Evolutionary conservation across 2,797 vertebrate species (phyloP).

Genomic region (Podarcis lilfordi): DNA sequence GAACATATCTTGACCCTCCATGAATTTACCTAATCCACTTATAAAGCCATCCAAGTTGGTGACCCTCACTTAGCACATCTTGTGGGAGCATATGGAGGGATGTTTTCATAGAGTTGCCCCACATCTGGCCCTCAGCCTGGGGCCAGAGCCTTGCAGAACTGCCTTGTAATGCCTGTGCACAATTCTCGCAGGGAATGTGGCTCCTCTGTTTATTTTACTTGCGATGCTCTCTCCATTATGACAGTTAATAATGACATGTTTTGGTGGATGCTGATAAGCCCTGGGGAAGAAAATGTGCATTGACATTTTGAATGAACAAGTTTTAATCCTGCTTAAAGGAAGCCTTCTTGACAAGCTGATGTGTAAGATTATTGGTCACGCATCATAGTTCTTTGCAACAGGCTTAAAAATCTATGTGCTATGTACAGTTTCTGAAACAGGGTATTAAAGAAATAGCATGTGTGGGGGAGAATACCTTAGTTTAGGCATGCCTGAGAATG

Average conservation of each 20-base stretch:
- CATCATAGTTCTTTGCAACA: slow-evolving; percentile 1
- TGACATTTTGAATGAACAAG: slow-evolving; percentile 45
- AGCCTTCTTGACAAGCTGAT: slow-evolving; percentile 34
- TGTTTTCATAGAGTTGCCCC: too few species aligned
- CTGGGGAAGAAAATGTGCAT: slow-evolving; percentile 23
- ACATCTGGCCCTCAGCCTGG: not conserved
- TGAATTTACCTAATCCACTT: too few species aligned
- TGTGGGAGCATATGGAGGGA: not conserved
- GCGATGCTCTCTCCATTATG: not conserved
- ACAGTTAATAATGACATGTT: slow-evolving; percentile 23
- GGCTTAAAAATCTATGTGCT: not conserved
- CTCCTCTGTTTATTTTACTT: not conserved
- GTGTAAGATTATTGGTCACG: slow-evolving; percentile 33
- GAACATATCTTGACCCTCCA: too few species aligned
- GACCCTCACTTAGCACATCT: too few species aligned
- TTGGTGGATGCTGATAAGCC: slow-evolving; percentile 8
- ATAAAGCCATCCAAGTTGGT: too few species aligned
- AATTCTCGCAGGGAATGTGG: not conserved
- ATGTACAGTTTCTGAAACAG: accelerated
- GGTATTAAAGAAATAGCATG: accelerated
- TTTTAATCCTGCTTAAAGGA: slow-evolving; percentile 44
- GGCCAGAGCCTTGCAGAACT: not conserved
- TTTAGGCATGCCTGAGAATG: not conserved
- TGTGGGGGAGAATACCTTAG: not conserved
- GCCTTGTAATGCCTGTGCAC: not conserved